Evolutionary conservation across 2,888 invertebrate species (phyloP).

Genomic region (Drosophila ochracea): DNA sequence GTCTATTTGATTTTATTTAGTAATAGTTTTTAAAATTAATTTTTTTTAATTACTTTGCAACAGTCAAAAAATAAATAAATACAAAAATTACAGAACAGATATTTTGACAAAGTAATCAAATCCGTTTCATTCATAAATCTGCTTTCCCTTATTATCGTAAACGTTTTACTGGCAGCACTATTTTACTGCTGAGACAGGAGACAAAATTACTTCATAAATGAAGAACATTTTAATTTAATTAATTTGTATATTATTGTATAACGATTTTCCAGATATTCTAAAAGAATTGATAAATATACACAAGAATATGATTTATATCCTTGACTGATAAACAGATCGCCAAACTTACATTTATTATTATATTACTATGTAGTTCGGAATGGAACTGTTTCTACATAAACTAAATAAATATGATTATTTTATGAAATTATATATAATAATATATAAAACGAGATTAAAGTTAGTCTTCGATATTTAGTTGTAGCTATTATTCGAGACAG

Average conservation of each 20-base stretch:
- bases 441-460: background rate
- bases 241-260: too few relatives aligned
- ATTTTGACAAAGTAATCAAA: background rate
- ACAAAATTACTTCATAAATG: background rate
- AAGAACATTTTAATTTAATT: background rate
- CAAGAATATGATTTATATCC: background rate
- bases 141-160: background rate
- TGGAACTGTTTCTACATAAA: background rate
- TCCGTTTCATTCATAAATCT: background rate
- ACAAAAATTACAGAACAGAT: background rate
- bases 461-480: background rate
- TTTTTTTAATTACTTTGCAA: background rate
- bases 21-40: background rate
- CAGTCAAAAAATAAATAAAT: background rate
- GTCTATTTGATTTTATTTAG: background rate
- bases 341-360: background rate
- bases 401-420: background rate
- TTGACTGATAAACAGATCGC: background rate
- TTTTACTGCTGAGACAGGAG: background rate
- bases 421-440: background rate
- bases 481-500: conserved; percentile 3
- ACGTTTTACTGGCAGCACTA: background rate
- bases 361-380: background rate
- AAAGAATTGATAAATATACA: background rate
- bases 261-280: background rate